Evolutionary conservation across 2,113 vertebrate genomes (phyloP).

Genomic region (Arizona elegans): DNA sequence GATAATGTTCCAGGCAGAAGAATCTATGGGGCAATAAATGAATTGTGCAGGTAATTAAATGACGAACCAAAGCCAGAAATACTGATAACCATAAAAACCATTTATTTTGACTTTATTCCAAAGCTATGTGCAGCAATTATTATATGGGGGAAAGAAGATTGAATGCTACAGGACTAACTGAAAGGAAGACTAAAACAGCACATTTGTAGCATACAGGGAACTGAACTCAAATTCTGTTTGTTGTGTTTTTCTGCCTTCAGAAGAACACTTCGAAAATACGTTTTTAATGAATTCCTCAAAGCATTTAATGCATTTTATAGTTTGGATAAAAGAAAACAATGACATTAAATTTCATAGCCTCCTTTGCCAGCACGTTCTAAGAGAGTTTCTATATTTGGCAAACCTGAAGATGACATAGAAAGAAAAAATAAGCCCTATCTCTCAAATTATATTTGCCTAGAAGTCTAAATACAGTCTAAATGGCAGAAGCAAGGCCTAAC

Average conservation of each 20-base stretch:
- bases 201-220: slow-evolving; percentile 50
- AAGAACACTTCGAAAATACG: slow-evolving; percentile 20
- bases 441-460: neutral
- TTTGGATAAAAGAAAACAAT: neutral
- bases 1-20: slow-evolving; percentile 57
- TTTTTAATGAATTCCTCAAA: neutral
- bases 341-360: neutral
- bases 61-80: slow-evolving; percentile 44
- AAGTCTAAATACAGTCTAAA: neutral
- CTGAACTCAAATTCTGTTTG: slow-evolving; percentile 41
- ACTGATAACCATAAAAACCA: slow-evolving; percentile 61
- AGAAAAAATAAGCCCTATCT: neutral
- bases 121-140: slow-evolving; percentile 41
- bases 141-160: slow-evolving; percentile 48
- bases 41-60: slow-evolving; percentile 68
- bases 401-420: neutral
- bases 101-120: slow-evolving; percentile 52
- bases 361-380: neutral
- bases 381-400: neutral
- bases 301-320: neutral
- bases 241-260: slow-evolving; percentile 22
- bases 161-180: slow-evolving; percentile 19
- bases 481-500: neutral
- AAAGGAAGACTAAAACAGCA: slow-evolving; percentile 30
- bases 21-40: slow-evolving; percentile 71